Evolutionary conservation across 2,797 vertebrate species (phyloP).

Genomic region (Danio tinwini): DNA sequence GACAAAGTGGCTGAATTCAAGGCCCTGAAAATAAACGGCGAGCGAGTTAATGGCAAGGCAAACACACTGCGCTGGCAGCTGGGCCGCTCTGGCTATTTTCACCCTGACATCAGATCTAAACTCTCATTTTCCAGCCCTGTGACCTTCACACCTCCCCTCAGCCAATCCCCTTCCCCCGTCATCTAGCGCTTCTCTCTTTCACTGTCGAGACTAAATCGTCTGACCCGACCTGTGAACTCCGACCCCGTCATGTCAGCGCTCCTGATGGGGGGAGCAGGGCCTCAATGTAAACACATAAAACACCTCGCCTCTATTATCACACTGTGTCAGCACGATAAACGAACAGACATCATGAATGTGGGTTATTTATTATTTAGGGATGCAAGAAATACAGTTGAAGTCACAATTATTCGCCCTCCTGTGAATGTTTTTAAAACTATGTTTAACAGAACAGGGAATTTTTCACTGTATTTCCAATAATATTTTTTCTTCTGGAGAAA

Average conservation of each 20-base stretch:
- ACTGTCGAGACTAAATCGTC: conserved; percentile 60
- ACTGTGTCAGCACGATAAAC: conserved; percentile 32
- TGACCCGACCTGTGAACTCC: conserved; percentile 75
- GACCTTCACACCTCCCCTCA: conserved; percentile 70
- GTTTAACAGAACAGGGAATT: too few species aligned
- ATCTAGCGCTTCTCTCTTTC: conserved; percentile 53
- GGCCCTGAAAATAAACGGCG: conserved; percentile 77
- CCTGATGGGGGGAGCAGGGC: conserved; percentile 62
- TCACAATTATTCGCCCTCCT: too few species aligned
- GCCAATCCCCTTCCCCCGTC: conserved; percentile 30
- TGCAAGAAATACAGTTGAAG: not conserved
- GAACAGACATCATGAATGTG: conserved; percentile 24
- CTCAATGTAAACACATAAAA: conserved; percentile 60
- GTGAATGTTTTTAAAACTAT: too few species aligned
- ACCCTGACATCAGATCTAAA: conserved; percentile 74
- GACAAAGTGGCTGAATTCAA: conserved; percentile 62
- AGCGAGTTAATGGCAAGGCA: conserved; percentile 74
- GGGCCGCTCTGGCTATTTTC: conserved; percentile 74
- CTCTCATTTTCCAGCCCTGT: conserved; percentile 72
- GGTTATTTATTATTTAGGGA: conserved; percentile 13
- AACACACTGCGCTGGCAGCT: conserved; percentile 75
- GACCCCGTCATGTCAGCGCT: conserved; percentile 74
- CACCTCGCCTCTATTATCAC: conserved; percentile 36
- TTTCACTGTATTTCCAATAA: too few species aligned
- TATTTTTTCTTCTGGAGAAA: too few species aligned